Percentiles rank a stretch among this genome's conserved stretches.
These are phyloP conservation scores for Polylopha cassiicola DNA, from an alignment of 2,888 invertebrate genomes.

Conservation along the genomic window DNA sequence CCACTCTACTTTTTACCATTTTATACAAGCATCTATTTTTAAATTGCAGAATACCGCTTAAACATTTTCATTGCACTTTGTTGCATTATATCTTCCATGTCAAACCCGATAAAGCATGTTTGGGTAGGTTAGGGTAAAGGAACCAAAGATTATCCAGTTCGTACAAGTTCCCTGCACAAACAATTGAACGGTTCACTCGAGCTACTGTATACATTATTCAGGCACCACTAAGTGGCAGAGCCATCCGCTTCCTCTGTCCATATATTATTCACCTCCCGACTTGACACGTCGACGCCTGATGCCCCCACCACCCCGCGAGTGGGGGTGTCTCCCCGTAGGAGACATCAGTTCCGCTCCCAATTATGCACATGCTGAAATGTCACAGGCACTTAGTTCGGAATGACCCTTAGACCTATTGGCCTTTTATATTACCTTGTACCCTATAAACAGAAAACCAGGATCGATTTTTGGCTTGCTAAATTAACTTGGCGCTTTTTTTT, in stretches of 20 bases:
- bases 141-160: no score
- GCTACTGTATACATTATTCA: conserved; percentile 66
- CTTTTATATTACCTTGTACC: conserved; percentile 63
- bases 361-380: conserved; percentile 72
- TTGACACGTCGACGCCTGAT: conserved; percentile 73
- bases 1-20: no score
- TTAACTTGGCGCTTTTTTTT: neutral
- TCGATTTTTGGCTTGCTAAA: conserved; percentile 5
- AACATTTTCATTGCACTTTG: no score
- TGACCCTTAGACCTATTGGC: conserved; percentile 76
- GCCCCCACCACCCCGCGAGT: conserved; percentile 30
- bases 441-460: conserved; percentile 38
- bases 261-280: conserved; percentile 69
- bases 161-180: conserved; percentile 42
- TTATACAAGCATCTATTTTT: no score
- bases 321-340: conserved; percentile 31
- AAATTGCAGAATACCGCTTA: no score
- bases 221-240: conserved; percentile 65
- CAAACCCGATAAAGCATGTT: no score
- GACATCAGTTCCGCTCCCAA: conserved; percentile 67
- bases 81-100: no score
- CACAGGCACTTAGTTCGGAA: conserved; percentile 59
- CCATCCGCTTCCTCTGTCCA: conserved; percentile 63
- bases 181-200: conserved; percentile 41
- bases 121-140: no score